Conservation (phyloP, 2,113 vertebrate genomes). For the Etheostoma spectabile region DNA sequence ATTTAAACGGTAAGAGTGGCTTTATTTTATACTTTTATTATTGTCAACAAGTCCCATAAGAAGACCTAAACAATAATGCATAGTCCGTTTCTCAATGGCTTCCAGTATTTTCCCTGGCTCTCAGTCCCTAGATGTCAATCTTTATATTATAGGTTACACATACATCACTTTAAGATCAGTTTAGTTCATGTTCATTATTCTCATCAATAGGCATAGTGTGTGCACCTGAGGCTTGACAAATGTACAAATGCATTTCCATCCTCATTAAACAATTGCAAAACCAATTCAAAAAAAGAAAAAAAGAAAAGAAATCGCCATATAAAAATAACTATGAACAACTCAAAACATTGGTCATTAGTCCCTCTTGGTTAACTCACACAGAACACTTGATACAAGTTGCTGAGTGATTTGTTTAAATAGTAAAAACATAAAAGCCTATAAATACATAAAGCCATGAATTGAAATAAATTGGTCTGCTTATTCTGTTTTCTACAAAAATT, state of each 20-base stretch:
- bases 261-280: background rate
- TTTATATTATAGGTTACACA: background rate
- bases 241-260: background rate
- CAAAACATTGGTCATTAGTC: background rate
- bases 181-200: background rate
- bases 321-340: background rate
- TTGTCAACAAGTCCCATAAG: background rate
- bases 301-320: background rate
- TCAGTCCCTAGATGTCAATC: background rate
- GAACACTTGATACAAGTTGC: background rate
- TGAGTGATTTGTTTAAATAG: background rate
- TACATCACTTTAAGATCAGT: background rate
- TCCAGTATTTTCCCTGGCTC: background rate
- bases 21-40: background rate
- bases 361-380: background rate
- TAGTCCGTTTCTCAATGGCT: background rate
- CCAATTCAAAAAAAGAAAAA: background rate
- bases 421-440: background rate
- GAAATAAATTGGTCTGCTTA: background rate
- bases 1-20: background rate
- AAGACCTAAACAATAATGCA: background rate
- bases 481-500: background rate
- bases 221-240: background rate
- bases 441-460: background rate
- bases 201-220: background rate